These are phyloP conservation scores for Leptoteleia sp. DNA, from an alignment of 1,140 invertebrate species.

Conservation along the genomic window DNA sequence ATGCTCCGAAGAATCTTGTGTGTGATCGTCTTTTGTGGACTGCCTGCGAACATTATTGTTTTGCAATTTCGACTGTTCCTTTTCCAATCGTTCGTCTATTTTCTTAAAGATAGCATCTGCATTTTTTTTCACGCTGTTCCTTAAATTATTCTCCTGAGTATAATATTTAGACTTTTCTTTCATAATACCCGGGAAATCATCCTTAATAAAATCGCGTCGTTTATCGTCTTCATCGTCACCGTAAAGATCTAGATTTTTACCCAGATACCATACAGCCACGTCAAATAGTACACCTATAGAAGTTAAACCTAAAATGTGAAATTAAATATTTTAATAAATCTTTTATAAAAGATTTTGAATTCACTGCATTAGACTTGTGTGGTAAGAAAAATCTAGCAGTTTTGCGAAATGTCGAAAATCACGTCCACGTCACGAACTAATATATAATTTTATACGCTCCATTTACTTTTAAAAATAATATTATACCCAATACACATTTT, in stretches of 20 bases:
- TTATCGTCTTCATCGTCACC: slow-evolving; percentile 80
- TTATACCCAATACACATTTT: too few species aligned
- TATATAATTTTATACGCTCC: too few species aligned
- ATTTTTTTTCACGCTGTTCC: slow-evolving; percentile 31
- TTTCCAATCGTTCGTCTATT: slow-evolving; percentile 46
- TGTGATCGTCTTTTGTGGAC: slow-evolving; percentile 23
- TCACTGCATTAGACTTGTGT: too few species aligned
- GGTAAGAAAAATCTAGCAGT: too few species aligned
- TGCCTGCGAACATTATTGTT: slow-evolving; percentile 32
- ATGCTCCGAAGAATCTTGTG: slow-evolving; percentile 20
- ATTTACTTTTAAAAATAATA: too few species aligned
- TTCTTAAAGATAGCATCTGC: slow-evolving; percentile 51
- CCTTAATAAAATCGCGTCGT: slow-evolving; percentile 72
- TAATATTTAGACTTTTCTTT: slow-evolving; percentile 57
- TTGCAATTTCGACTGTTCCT: slow-evolving; percentile 26
- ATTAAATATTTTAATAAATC: too few species aligned
- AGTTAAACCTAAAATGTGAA: slow-evolving; percentile 80
- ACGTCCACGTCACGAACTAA: too few species aligned
- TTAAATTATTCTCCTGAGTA: slow-evolving; percentile 34
- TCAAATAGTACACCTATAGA: slow-evolving; percentile 83
- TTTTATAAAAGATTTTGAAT: too few species aligned
- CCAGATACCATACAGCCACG: slow-evolving; percentile 82
- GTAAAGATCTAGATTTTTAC: slow-evolving; percentile 83
- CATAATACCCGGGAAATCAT: slow-evolving; percentile 56
- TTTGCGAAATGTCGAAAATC: too few species aligned